Base-by-base conservation (phyloP, 2,113 vertebrate genomes). In the Progne subis region DNA sequence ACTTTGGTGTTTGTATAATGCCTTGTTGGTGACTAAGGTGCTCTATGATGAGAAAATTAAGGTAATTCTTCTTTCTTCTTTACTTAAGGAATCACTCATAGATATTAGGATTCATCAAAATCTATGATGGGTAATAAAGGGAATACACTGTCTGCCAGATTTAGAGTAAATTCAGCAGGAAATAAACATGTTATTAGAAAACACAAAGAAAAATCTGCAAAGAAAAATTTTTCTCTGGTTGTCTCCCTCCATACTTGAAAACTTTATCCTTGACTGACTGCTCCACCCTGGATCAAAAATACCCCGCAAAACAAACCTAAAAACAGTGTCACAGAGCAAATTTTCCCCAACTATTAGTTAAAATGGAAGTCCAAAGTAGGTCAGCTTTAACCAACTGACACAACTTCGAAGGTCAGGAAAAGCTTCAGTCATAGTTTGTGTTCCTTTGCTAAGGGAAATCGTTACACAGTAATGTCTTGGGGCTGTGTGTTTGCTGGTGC, bases 391-490 rank as follows among this genome's bases (percentile, higher is more conserved):
- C 90, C 34, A 78, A 83, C 82, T 82, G 75, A 92, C 80, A 94
- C 71, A 56, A 61, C 47, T 78, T 81, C 64, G 95, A 90, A 92
- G 94, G 90, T 97, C 88, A 95, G 79, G 92, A 67, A 96, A 96
- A 91, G 88, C 85, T 90, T 95, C 87, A 93, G 88, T 97, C 92
- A 95, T 75, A 90, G 68, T 78, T 97, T 93, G 85, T 95, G 68
- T 92, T 96, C 85, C 82, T 96, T 81, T 92, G 64, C 85, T 94
- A 46, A 46, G 79, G 94, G 92, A 96, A 96, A 96, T 95, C 94
- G 95, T 96, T 95, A 95, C 94, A 84, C 68, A 92, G 79, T 81
- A 92, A 78, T 93, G 71, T 92, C 93, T 96, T 88, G 79, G 85
- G 93, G 88, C 92, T 72, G 68, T 53, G 79, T 4, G 4, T 83